Evolutionary conservation across 1,140 invertebrate genomes (phyloP), one percentile per base, ranked within the genome.

Genomic region (Neuroterus valhalla): DNA sequence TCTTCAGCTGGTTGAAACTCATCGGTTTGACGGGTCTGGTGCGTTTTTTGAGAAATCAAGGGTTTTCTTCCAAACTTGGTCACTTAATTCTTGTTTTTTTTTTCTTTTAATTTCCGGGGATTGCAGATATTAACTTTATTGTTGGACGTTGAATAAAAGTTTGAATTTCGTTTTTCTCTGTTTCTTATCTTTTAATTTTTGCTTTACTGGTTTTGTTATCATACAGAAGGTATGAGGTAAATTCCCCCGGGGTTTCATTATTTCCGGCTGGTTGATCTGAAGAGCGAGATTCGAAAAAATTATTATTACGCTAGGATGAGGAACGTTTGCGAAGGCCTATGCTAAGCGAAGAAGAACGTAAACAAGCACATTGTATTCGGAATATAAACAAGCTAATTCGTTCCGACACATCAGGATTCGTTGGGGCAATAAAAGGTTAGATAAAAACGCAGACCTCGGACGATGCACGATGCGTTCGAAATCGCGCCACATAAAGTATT

Each of bases 351-450:
- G 55, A 62, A 62, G 55, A 62, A 31, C 31, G 55, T 62, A 62
- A 62, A 62, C 55, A 62, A 62, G 55, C 55, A 62, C 55, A 62
- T 62, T 62, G 55, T 62, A 62, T 62, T 62, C 55, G 31, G 55
- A 62, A 62, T 62, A 62, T 62, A 62, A 62, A 62, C 55, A 62
- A 62, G 55, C 55, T 62, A 62, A 62, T 62, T 62, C 55, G 55
- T 62, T 62, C 55, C 55, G 21, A 62, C 55, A 62, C 55, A 62
- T 62, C 55, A 38, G 43, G 68, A 74, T 71, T 74, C 76, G 76
- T 55, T 77, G 68, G 74, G 73, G 72, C 62, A 77, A 74, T 77
- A 77, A 77, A 77, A 77, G 72, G 42, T 74, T 67, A 71, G 76
- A 77, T 74, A 74, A 72, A 71, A 45, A 43, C 43, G 17, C 46